A percentile compares a stretch with the other conserved stretches of the same genome.
Conservation (phyloP, 1,140 invertebrate genomes). For the Drosophila kohkoa region DNA sequence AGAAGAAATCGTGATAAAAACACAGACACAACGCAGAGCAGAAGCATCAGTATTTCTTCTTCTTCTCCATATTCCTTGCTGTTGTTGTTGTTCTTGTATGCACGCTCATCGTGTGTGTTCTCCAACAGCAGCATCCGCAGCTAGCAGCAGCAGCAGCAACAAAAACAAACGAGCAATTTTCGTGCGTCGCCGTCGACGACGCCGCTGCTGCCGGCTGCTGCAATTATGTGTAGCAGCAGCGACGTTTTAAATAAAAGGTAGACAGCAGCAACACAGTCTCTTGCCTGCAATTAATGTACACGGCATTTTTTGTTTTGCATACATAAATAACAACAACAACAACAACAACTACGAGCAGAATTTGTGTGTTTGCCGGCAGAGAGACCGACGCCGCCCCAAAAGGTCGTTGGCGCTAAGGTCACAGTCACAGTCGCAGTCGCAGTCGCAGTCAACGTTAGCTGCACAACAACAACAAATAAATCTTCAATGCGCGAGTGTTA, state of each 20-base stretch:
- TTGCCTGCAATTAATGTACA: conserved; percentile 55
- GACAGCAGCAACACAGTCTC: conserved; percentile 23
- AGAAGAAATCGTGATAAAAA: conserved; percentile 59
- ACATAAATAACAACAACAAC: conserved; percentile 21
- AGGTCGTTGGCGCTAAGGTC: conserved; percentile 58
- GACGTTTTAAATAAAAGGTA: conserved; percentile 55
- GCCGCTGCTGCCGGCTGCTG: conserved; percentile 56
- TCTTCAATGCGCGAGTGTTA: conserved; percentile 40
- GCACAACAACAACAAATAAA: conserved; percentile 25
- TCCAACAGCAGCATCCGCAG: conserved; percentile 23
- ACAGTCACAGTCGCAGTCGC: conserved; percentile 24
- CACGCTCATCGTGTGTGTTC: conserved; percentile 65
- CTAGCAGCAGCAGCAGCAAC: conserved; percentile 33
- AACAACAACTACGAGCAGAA: background rate
- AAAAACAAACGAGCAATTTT: conserved; percentile 57
- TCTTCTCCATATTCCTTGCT: conserved; percentile 18
- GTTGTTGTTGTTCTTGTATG: conserved; percentile 36
- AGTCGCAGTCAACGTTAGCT: background rate
- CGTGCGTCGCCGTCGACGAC: conserved; percentile 45
- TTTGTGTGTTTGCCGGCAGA: conserved; percentile 52
- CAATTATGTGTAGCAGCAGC: conserved; percentile 62
- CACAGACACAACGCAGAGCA: conserved; percentile 21
- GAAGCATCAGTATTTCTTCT: conserved; percentile 22
- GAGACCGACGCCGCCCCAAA: conserved; percentile 40
- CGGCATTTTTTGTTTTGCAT: conserved; percentile 12